Conservation (phyloP, 2,113 vertebrate species). For the Sphyrna mokarran region DNA sequence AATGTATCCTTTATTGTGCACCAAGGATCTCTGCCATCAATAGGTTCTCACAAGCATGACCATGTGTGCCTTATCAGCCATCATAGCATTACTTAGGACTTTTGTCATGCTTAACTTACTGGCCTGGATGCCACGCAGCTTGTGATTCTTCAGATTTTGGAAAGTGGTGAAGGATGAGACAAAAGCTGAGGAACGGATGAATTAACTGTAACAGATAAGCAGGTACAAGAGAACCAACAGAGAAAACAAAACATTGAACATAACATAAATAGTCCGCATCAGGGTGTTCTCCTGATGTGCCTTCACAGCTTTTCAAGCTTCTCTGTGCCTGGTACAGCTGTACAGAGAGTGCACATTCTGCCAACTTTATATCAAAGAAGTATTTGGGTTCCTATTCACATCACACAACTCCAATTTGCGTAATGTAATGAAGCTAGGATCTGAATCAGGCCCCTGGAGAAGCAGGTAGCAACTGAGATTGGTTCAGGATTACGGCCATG, state of each 20-base stretch:
- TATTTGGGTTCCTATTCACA: neutral
- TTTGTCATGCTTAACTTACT: neutral
- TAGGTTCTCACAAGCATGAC: neutral
- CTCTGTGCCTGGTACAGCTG: neutral
- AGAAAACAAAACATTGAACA: neutral
- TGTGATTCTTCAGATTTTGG: neutral
- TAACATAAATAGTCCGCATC: neutral
- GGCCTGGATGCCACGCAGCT: neutral
- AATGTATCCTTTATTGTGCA: neutral
- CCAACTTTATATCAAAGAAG: neutral
- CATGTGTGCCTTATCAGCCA: neutral
- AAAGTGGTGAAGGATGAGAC: neutral
- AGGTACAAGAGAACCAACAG: neutral
- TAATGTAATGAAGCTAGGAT: neutral
- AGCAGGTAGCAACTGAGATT: neutral
- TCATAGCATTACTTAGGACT: neutral
- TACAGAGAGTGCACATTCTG: neutral
- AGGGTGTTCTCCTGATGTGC: neutral
- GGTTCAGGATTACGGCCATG: neutral
- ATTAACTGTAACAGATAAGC: neutral
- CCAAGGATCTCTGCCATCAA: neutral
- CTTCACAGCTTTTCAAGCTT: neutral
- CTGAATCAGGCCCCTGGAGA: neutral
- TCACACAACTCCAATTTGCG: neutral
- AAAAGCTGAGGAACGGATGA: neutral